Conservation (phyloP, 2,797 vertebrate species). For the Mastacembelus armatus region DNA sequence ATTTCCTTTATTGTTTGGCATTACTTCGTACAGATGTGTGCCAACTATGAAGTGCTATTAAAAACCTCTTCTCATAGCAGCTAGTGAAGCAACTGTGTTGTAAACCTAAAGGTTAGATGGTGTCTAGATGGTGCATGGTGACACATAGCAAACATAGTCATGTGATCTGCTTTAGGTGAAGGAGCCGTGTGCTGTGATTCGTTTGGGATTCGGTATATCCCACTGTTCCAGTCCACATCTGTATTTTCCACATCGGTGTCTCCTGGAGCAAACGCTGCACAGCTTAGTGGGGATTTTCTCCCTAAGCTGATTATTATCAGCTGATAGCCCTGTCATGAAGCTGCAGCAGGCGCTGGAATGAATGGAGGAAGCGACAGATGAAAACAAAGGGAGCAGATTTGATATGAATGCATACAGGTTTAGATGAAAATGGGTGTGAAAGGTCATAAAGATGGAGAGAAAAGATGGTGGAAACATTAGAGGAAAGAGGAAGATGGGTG, state of each 20-base stretch:
- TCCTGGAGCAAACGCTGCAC: slow-evolving; percentile 38
- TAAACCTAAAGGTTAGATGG: too few relatives aligned
- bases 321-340: slow-evolving; percentile 69
- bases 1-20: too few relatives aligned
- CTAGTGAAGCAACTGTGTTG: too few relatives aligned
- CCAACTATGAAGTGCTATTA: too few relatives aligned
- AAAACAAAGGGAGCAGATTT: slow-evolving; percentile 31
- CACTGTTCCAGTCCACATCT: slow-evolving; percentile 51
- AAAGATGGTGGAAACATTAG: neutral
- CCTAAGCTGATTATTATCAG: slow-evolving; percentile 72
- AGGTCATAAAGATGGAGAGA: neutral
- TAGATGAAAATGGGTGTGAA: neutral
- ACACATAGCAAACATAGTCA: neutral
- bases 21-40: too few relatives aligned
- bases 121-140: too few relatives aligned
- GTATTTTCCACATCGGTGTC: slow-evolving; percentile 56
- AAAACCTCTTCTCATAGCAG: too few relatives aligned
- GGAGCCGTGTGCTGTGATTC: neutral
- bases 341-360: slow-evolving; percentile 40
- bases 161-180: neutral
- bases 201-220: neutral
- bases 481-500: neutral
- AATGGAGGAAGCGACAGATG: slow-evolving; percentile 61
- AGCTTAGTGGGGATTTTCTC: slow-evolving; percentile 67
- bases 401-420: slow-evolving; percentile 8